Evolutionary conservation across 2,888 invertebrate genomes (phyloP), one percentile per base, ranked within the genome.

Genomic region (Panopea generosa): DNA sequence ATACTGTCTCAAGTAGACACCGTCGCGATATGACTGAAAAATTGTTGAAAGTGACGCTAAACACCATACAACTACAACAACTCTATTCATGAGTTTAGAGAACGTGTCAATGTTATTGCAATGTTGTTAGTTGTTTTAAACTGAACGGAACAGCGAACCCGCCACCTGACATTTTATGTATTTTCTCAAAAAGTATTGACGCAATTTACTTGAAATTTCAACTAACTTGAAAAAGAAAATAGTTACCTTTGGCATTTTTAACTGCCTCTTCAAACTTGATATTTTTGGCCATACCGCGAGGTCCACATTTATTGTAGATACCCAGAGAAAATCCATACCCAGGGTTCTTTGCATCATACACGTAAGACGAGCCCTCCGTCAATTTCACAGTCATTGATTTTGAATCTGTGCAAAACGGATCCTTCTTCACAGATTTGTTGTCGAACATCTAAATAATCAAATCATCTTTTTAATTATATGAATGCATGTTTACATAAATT

Each of bases 281-380:
- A 40, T 67, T 75, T 14, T 62, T 20, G 4, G 62, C 47, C 1
- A n/a, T n/a, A 2, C 80, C 80, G 11, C 68, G 62, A 7, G 38
- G 29, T 1, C 73, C 66, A 56, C 80, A 80, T 53, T 63, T 63
- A 55, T 74, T 61, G 55, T 67, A 80, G 3, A 80, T 47, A 4
- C 53, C 57, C 4, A 80, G 49, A 11, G 49, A 20, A 43, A 70
- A 76, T 27, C 27, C 59, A 43, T 77, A 80, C 22, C 50, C 62
- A 1, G 61, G 50, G 7, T 62, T 59, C 16, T 55, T 66, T 9
- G 33, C 40, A 27, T 76, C 56, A 43, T 52, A 76, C n/a, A 38
- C 53, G 24, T 80, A 79, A 24, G 33, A 68, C 9, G 20, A n/a
- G 4, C 40, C 60, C 26, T 65, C 52, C 0, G 2, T 59, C n/a